These are phyloP conservation scores for Batillaria attramentaria DNA, from an alignment of 1,140 invertebrate species.

Conservation along the genomic window DNA sequence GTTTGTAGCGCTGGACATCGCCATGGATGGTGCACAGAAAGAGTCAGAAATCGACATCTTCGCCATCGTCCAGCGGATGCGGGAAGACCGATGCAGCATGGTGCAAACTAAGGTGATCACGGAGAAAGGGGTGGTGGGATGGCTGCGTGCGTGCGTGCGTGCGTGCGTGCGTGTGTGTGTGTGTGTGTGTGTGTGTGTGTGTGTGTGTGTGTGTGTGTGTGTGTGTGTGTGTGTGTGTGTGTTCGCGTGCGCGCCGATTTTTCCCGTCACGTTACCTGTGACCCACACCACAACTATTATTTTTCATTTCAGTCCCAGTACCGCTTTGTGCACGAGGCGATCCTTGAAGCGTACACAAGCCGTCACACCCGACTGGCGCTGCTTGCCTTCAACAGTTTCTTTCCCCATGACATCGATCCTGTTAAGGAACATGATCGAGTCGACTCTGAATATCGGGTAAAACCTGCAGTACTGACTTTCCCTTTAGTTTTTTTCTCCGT, in stretches of 20 bases:
- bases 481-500: not conserved
- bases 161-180: slow-evolving; percentile 3
- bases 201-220: slow-evolving; percentile 16
- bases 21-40: slow-evolving; percentile 45
- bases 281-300: no score
- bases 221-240: not conserved
- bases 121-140: not conserved
- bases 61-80: slow-evolving; percentile 6
- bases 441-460: not conserved
- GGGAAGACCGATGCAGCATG: slow-evolving; percentile 33
- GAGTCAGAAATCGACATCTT: slow-evolving; percentile 24
- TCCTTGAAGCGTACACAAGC: no score
- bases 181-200: slow-evolving; percentile 16
- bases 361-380: no score
- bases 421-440: no score
- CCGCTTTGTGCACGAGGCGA: no score
- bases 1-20: slow-evolving; percentile 61
- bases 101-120: slow-evolving; percentile 32
- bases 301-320: no score
- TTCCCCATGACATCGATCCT: no score
- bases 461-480: not conserved
- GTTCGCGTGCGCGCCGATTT: not conserved
- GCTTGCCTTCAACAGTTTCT: no score
- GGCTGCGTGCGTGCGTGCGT: slow-evolving; percentile 3
- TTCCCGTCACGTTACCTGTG: no score